Base-by-base conservation (phyloP, 2,113 vertebrate genomes). In the Eira barbara region DNA sequence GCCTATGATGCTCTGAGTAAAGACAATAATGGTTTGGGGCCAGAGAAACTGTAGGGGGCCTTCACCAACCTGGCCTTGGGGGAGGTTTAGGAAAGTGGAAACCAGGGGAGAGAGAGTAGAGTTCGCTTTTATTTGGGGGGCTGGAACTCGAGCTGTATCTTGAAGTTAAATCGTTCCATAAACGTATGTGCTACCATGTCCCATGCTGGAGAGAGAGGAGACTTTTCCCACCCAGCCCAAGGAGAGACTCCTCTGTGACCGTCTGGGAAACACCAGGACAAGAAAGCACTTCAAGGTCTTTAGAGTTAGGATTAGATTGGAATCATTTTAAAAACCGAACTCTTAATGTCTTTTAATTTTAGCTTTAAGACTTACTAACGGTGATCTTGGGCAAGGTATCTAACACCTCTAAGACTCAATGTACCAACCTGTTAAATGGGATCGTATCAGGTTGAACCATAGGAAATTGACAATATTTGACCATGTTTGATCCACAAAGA, bases 1-100 rank as follows among this genome's bases (percentile, higher is more conserved):
- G 98, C 99, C 69, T 99, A 97, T 0, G 85, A 99, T 0, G 98
- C 96, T 42, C 94, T 99, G 91, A 98, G 98, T 99, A 97, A 98
- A 57, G 29, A 52, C 7, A 25, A n/a, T 2, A 0, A 4, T 21
- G 13, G n/a, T 6, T 57, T 1, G 4, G 20, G 18, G 34, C 17
- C 34, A 29, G 49, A 61, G 78, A 83, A 52, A 42, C 45, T 7
- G 17, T 14, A 7, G 57, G 63, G 34, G 3, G 49, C 25, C 47
- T 59, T 83, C 21, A 20, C 79, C 36, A 57, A 23, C 9, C 13
- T 69, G 74, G 57, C 57, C 61, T 42, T 14, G 10, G 23, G 39
- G n/a, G 34, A 74, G 27, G 47, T 34, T 73, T 79, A 67, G 47
- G 52, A 21, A 88, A 91, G 31, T 67, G 11, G 34, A 83, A 83